These are phyloP conservation scores for Xylota segnis DNA, from an alignment of 2,888 invertebrate genomes.

Conservation along the genomic window DNA sequence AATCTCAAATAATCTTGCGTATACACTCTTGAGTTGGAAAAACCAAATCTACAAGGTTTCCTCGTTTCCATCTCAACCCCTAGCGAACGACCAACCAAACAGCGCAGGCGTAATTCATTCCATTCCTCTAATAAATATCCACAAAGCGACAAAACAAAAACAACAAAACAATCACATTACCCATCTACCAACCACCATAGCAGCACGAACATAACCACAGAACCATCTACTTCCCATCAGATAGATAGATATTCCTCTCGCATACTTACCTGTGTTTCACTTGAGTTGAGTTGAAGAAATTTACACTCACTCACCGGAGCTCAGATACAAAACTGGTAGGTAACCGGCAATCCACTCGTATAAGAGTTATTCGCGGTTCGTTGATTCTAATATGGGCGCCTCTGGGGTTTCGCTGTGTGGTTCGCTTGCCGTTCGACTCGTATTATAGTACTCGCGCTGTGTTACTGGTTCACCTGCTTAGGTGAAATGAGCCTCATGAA, in stretches of 20 bases:
- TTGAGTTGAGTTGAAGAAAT: constrained; percentile 50
- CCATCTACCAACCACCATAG: constrained; percentile 62
- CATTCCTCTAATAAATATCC: background rate
- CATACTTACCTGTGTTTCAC: constrained; percentile 40
- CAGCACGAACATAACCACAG: constrained; percentile 27
- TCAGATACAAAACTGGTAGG: constrained; percentile 42
- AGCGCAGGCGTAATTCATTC: constrained; percentile 50
- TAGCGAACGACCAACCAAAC: constrained; percentile 26
- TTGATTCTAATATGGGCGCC: constrained; percentile 57
- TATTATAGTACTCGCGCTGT: constrained; percentile 63
- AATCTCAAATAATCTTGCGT: no score
- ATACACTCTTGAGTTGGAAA: background rate
- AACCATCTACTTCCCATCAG: constrained; percentile 52
- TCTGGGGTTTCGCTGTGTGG: constrained; percentile 18
- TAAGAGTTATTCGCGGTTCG: constrained; percentile 62
- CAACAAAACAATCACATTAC: constrained; percentile 3
- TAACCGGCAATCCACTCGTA: constrained; percentile 58
- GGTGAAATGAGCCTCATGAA: constrained; percentile 81
- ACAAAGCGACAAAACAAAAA: background rate
- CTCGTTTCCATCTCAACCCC: background rate
- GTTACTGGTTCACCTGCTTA: constrained; percentile 76
- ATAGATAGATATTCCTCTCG: constrained; percentile 52
- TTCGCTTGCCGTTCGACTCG: constrained; percentile 54
- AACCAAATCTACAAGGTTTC: background rate
- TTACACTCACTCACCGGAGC: constrained; percentile 38